A percentile compares a stretch with the other conserved stretches of the same genome.
Conservation (phyloP, 2,797 vertebrate genomes). For the Lindbergichthys nudifrons region DNA sequence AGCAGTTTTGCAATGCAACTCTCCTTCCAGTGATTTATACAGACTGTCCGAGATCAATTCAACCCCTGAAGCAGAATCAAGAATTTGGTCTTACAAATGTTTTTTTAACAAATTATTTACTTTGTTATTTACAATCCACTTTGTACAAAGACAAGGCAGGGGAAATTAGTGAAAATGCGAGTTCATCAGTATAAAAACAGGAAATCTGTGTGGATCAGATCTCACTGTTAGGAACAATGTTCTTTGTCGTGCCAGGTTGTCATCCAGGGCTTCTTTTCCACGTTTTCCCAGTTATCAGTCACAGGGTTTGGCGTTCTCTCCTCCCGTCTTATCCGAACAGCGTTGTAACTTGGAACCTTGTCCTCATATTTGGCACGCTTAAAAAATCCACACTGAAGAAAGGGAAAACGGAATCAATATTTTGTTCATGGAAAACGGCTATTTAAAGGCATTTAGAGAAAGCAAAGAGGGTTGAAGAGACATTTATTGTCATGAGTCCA, state of each 20-base stretch:
- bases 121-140: constrained; percentile 63
- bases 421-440: neutral
- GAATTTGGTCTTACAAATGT: constrained; percentile 6
- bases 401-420: constrained; percentile 8
- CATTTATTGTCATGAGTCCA: constrained; percentile 11
- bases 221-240: constrained; percentile 87
- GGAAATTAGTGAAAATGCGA: constrained; percentile 37
- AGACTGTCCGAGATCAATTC: constrained; percentile 39
- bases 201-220: constrained; percentile 33
- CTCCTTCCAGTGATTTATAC: constrained; percentile 59
- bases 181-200: constrained; percentile 36
- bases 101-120: constrained; percentile 28
- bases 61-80: constrained; percentile 35
- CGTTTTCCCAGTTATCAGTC: constrained; percentile 79
- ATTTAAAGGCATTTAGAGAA: constrained; percentile 33
- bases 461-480: constrained; percentile 29
- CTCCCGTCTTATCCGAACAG: constrained; percentile 92
- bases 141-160: constrained; percentile 50
- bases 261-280: constrained; percentile 93
- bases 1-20: constrained; percentile 31
- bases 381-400: constrained; percentile 93
- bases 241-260: constrained; percentile 89
- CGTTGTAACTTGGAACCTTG: constrained; percentile 92
- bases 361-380: constrained; percentile 93
- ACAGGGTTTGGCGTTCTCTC: constrained; percentile 85